Base-by-base conservation (phyloP, 37 sponge, comb jelly and placozoan genomes). In the Aphrocallistes beatrix region DNA sequence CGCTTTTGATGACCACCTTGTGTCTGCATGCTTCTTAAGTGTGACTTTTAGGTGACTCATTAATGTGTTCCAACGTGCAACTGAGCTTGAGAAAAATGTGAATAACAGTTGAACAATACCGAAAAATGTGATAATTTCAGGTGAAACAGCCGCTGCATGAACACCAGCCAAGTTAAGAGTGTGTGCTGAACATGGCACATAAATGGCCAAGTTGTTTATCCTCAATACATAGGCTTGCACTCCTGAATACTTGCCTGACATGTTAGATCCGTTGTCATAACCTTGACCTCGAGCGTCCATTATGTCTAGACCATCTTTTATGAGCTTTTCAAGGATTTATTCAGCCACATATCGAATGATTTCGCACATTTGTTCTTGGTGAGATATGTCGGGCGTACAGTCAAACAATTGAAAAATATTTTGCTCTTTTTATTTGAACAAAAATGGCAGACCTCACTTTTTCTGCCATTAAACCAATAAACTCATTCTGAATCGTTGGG, bases 241-340 rank as follows among this genome's bases (percentile, higher is more conserved):
- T 32, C 75, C 75, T 60, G 34, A 60, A 60, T 60, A 60, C 75
- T 60, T 60, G 75, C 75, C 75, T 60, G 32, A 60, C 75, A 60
- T 60, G 25, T 60, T 60, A 32, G 75, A 60, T 21, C 75, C 75
- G 75, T 60, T 60, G 75, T 60, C 75, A 60, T 60, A 60, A 19
- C 75, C 75, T 60, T 60, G 75, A 30, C 75, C 75, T 60, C 75
- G 75, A 60, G 32, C 75, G 75, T 60, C 75, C 75, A 60, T 60
- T 60, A 60, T 60, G 75, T 60, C 75, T 25, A 60, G 75, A 28
- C 34, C 75, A 60, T 60, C 75, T 60, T 60, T 60, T 42, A 42
- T 13, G 13, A 42, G 45, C 45, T 42, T 42, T 13, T 42, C 45
- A 16, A 42, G 45, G 45, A 42, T 42, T 42, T 42, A 6, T 42